A percentile compares a stretch with the other conserved stretches of the same genome.
These are phyloP conservation scores for Diaphora mendica DNA, from an alignment of 2,888 invertebrate species.

Conservation along the genomic window DNA sequence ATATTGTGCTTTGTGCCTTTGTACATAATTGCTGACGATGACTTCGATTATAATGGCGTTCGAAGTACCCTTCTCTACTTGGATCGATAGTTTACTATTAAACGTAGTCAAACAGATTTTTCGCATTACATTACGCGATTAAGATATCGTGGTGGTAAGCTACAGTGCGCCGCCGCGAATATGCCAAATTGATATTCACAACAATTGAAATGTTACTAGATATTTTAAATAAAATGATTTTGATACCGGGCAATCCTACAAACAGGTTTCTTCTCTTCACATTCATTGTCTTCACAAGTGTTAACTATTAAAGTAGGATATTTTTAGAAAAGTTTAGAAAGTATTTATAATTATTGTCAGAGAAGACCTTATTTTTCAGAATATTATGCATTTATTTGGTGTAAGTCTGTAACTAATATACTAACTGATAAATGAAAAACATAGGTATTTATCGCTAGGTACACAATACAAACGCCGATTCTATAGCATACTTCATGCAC, in stretches of 20 bases:
- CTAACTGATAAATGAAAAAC: constrained; percentile 7
- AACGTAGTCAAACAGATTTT: constrained; percentile 76
- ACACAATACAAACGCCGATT: constrained; percentile 31
- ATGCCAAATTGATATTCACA: constrained; percentile 62
- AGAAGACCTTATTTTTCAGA: background rate
- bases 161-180: constrained; percentile 74
- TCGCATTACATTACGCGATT: constrained; percentile 76
- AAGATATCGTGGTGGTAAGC: constrained; percentile 67
- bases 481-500: constrained; percentile 3
- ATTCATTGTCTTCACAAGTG: background rate
- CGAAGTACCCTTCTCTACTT: constrained; percentile 78
- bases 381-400: constrained; percentile 5
- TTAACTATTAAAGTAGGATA: background rate
- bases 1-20: constrained; percentile 77
- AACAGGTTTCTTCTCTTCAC: background rate
- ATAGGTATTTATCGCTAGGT: constrained; percentile 24
- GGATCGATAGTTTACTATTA: constrained; percentile 83
- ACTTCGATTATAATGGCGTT: constrained; percentile 78
- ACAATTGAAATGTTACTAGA: constrained; percentile 45
- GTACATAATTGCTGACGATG: constrained; percentile 77
- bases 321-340: too few species aligned
- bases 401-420: constrained; percentile 21
- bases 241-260: constrained; percentile 21
- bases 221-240: constrained; percentile 26
- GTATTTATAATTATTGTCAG: background rate